A percentile compares a stretch with the other conserved stretches of the same genome.
Conservation (phyloP, 2,888 invertebrate species). For the Spatulosminthurus flaviceps region DNA sequence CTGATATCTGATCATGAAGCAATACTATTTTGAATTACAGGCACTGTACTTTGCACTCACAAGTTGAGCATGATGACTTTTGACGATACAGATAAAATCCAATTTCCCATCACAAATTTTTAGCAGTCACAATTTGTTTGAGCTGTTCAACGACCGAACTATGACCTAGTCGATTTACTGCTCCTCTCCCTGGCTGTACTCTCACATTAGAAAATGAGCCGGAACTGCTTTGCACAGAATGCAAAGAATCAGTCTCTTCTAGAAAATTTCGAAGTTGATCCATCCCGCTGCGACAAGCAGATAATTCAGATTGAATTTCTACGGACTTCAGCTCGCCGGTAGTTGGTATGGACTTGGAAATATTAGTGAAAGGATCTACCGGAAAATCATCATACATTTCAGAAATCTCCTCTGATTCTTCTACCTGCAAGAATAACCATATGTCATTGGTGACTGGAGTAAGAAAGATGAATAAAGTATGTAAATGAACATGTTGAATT, state of each 20-base stretch:
- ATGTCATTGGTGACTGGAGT: too few species aligned
- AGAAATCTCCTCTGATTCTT: slow-evolving; percentile 59
- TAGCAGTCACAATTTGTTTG: slow-evolving; percentile 13
- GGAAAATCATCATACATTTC: slow-evolving; percentile 60
- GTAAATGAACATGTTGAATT: too few species aligned
- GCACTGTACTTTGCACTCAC: too few species aligned
- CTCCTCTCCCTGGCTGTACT: slow-evolving; percentile 2
- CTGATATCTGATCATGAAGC: too few species aligned
- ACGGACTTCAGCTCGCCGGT: neutral
- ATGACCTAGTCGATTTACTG: slow-evolving; percentile 60
- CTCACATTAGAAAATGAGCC: too few species aligned
- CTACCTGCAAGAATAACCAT: slow-evolving; percentile 51
- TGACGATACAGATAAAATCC: too few species aligned
- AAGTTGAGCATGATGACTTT: too few species aligned
- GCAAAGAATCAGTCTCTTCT: slow-evolving; percentile 25
- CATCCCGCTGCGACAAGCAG: slow-evolving; percentile 57
- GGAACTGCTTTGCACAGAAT: too few species aligned
- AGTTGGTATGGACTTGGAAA: neutral
- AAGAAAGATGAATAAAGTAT: too few species aligned
- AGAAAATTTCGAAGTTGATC: slow-evolving; percentile 53
- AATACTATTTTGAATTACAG: too few species aligned
- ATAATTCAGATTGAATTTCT: neutral
- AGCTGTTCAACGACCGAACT: slow-evolving; percentile 61
- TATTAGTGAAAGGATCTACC: neutral
- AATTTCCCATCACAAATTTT: too few species aligned